phyloP scores from a whole-genome alignment of 2,113 vertebrate species.

The Tonatia bakeri region DNA sequence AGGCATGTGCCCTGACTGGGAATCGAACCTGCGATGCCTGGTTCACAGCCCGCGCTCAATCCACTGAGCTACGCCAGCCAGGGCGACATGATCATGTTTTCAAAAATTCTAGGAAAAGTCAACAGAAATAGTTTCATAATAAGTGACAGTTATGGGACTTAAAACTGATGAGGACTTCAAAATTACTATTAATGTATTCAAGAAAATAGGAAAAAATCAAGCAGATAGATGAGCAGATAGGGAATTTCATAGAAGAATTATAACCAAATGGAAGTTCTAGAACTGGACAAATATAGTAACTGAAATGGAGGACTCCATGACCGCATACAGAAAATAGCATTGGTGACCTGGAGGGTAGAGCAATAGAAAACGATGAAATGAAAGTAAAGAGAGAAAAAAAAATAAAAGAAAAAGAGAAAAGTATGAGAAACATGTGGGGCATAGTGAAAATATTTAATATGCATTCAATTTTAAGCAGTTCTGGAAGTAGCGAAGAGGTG shows the following conservation, averaged over 20 bases:
- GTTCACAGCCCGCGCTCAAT: too few relatives aligned
- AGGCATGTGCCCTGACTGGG: too few relatives aligned
- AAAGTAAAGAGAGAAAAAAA: background rate
- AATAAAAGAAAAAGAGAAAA: background rate
- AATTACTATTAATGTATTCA: background rate
- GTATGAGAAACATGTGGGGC: background rate
- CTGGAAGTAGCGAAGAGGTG: background rate
- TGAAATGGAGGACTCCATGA: background rate
- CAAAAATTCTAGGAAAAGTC: background rate
- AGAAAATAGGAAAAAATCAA: background rate
- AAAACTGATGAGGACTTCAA: background rate
- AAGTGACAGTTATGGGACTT: background rate
- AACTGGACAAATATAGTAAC: background rate
- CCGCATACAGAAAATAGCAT: background rate
- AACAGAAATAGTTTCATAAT: background rate
- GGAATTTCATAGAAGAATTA: background rate
- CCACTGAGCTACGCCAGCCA: too few relatives aligned
- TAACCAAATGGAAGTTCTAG: background rate
- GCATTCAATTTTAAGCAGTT: background rate
- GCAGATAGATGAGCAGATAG: background rate
- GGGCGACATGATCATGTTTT: background rate
- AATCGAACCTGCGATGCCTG: too few relatives aligned
- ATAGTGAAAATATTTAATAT: background rate
- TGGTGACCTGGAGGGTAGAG: background rate
- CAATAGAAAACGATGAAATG: background rate